Base-by-base conservation (phyloP, 2,113 vertebrate species). In the Mus pahari region DNA sequence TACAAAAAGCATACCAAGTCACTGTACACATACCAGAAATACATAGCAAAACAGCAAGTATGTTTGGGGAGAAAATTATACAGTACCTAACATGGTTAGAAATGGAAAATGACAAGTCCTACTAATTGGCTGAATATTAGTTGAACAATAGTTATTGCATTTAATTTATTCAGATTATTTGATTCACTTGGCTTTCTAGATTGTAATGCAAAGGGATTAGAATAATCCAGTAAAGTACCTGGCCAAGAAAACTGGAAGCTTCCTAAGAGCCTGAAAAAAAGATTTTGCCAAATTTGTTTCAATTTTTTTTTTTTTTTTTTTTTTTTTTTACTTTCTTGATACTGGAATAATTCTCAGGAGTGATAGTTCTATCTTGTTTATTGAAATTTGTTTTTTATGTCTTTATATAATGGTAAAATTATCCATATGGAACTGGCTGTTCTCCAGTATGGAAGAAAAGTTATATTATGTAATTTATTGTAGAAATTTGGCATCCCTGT, bases 341-440 rank as follows among this genome's bases (percentile, higher is more conserved):
- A 84, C 26, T 55, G 31, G 53, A 68, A 31, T 86, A 92, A 92
- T 91, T 89, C 55, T 93, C 50, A 55, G 45, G 17, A 62, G 3
- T 70, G 36, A 16, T 92, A 71, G 39, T 55, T 89, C 82, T 77
- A 22, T 81, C 45, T 66, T 66, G 2, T 79, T 74, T 96, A 36
- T 92, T 94, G 42, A 71, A 60, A 58, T 74, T 92, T 88, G 8
- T 10, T 14, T 95, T 42, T 20, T 94, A 24, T 50, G 33, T 7
- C 8, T 94, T 90, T 94, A 86, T 39, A 91, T 77, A 93, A 94
- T 75, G 24, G 33, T 39, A 89, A 55, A 93, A 94, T 93, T 93
- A 89, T 77, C 33, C 26, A 88, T 50, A 81, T 5, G 60, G 10
- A 71, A 20, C 26, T 82, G 19, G 28, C 45, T 78, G 53, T 60